Evolutionary conservation across 2,797 vertebrate genomes (phyloP).

Genomic region (Morus bassanus): DNA sequence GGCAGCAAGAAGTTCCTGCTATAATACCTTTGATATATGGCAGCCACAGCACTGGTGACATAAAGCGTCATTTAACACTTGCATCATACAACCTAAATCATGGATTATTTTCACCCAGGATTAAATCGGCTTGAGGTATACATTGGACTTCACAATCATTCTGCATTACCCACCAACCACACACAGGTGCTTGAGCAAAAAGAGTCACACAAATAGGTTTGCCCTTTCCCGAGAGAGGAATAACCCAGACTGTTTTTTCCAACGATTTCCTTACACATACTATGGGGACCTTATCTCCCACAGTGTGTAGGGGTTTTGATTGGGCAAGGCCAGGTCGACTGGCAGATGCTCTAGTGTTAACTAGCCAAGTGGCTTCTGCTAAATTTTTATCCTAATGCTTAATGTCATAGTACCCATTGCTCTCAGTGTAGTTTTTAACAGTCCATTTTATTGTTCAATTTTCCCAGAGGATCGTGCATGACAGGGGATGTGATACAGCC

Average conservation of each 20-base stretch:
- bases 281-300: background rate
- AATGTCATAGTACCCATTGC: background rate
- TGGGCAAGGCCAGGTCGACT: background rate
- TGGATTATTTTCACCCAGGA: too few relatives aligned
- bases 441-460: background rate
- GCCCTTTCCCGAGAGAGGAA: background rate
- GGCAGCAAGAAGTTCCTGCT: background rate
- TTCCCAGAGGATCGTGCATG: background rate
- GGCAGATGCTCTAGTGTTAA: background rate
- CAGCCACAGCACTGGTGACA: background rate
- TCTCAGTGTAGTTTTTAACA: background rate
- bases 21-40: background rate
- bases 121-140: too few relatives aligned
- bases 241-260: background rate
- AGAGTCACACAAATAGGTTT: background rate
- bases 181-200: too few relatives aligned
- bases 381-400: background rate
- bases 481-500: background rate
- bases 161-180: background rate
- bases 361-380: background rate
- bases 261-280: background rate
- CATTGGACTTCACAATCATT: background rate
- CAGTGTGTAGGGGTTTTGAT: background rate
- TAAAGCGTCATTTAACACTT: background rate
- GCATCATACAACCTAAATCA: background rate